Evolutionary conservation across 2,888 invertebrate species (phyloP), one percentile per base, ranked within the genome.

Genomic region (Platynereis dumerilii): DNA sequence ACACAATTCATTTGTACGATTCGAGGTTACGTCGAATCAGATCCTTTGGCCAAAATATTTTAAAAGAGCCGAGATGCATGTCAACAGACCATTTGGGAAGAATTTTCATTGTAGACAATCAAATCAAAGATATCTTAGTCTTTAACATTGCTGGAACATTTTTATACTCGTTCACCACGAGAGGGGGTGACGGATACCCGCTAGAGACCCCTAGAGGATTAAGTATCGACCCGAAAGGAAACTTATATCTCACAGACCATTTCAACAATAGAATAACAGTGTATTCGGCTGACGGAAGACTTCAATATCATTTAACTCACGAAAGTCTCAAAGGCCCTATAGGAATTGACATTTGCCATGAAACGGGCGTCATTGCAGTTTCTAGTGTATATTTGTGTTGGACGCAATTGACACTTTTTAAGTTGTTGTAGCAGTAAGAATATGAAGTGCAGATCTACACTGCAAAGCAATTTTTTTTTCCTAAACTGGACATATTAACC

Each of bases 241-340:
- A 61, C 26, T 24, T 61, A 17, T 61, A 61, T 27, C 26, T 61
- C 15, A 39, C 54, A 1, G 61, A 61, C 27, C 12, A 55, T 27
- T 24, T 24, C 48, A 61, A 61, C 24, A 54, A 61, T 52, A n/a
- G 61, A 7, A 24, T 61, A 7, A 27, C 24, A 7, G 61, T 61
- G 24, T 61, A 22, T 34, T 28, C 39, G 3, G 39, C 61, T 1
- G 61, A 61, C 22, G 61, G 61, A 5, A 17, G 26, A 22, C 15
- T 61, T 24, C 52, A 61, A 39, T 54, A 53, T 52, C 55, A 54
- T 27, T 22, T 61, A 17, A n/a, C 20, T 20, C 20, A n/a, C 17
- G 48, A 48, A 7, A 22, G n/a, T n/a, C 22, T 48, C n/a, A n/a
- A 48, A 22, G 22, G 22, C 5, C 48, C 48, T 22, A 48, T 48